A percentile compares a stretch with the other conserved stretches of the same genome.
Evolutionary conservation across 1,140 invertebrate species (phyloP).

Genomic region (Drosophila kurseongensis): DNA sequence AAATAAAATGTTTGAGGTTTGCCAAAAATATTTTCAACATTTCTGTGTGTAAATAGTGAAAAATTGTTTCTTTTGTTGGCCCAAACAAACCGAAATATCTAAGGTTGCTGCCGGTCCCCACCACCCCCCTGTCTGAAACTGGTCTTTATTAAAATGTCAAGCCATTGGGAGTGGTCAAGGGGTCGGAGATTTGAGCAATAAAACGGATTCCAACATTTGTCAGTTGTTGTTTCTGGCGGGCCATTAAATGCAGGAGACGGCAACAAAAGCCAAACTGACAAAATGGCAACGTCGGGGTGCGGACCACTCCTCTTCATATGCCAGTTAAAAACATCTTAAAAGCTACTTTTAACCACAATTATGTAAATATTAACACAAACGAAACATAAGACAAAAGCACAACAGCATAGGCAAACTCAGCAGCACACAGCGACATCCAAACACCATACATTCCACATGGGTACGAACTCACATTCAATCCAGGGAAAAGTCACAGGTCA

Average conservation of each 20-base stretch:
- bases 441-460: background rate
- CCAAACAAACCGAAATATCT: constrained; percentile 55
- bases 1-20: constrained; percentile 79
- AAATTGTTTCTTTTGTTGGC: constrained; percentile 26
- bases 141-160: constrained; percentile 80
- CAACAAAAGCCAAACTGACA: constrained; percentile 36
- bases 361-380: constrained; percentile 80
- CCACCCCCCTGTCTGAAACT: background rate
- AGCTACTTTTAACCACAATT: constrained; percentile 81
- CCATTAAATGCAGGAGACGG: constrained; percentile 54
- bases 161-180: constrained; percentile 33
- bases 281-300: constrained; percentile 35
- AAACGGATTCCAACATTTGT: constrained; percentile 56
- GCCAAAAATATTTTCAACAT: constrained; percentile 75
- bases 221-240: constrained; percentile 15
- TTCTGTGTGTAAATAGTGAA: constrained; percentile 55
- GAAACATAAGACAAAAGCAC: constrained; percentile 58
- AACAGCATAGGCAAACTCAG: constrained; percentile 8
- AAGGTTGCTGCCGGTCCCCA: constrained; percentile 32
- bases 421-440: background rate
- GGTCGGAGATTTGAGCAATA: constrained; percentile 26
- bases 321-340: constrained; percentile 80
- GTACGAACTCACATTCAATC: too few species aligned
- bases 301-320: constrained; percentile 27
- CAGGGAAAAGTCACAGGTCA: background rate